phyloP scores from a whole-genome alignment of 2,888 invertebrate species.

The Pachydiplax longipennis region DNA sequence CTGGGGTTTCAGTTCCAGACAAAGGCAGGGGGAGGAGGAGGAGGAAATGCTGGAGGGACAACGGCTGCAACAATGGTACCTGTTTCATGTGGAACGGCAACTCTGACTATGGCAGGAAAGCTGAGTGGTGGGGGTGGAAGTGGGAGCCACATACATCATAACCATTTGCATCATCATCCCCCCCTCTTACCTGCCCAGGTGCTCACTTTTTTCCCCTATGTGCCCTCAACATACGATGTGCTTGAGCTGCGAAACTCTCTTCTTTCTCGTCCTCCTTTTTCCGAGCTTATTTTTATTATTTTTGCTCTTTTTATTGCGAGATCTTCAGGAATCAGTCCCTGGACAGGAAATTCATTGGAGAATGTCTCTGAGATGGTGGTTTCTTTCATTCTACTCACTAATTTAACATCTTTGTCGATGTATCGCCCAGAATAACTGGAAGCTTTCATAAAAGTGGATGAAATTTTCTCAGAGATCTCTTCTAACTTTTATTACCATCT shows the following conservation, averaged over 20 bases:
- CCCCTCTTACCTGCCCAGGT: constrained; percentile 46
- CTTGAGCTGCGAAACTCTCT: not conserved
- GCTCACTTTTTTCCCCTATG: not conserved
- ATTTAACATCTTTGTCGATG: too few species aligned
- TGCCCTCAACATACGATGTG: too few species aligned
- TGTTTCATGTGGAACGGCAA: constrained; percentile 33
- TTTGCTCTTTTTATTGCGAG: too few species aligned
- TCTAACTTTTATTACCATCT: too few species aligned
- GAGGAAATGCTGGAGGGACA: constrained; percentile 3
- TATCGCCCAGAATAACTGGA: too few species aligned
- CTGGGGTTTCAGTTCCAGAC: constrained; percentile 49
- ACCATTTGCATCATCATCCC: constrained; percentile 12
- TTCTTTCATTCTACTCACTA: not conserved
- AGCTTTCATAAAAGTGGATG: too few species aligned
- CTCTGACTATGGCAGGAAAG: constrained; percentile 24
- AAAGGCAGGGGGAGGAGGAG: constrained; percentile 46
- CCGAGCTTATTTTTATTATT: not conserved
- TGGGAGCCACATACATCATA: not conserved
- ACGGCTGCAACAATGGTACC: constrained; percentile 29
- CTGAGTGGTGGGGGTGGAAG: not conserved
- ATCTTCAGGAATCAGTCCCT: not conserved
- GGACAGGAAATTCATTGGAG: not conserved
- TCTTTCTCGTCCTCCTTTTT: not conserved
- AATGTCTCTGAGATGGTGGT: not conserved
- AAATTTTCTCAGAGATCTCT: too few species aligned